Conservation (phyloP, 2,888 invertebrate genomes). For the Sicus ferrugineus region DNA sequence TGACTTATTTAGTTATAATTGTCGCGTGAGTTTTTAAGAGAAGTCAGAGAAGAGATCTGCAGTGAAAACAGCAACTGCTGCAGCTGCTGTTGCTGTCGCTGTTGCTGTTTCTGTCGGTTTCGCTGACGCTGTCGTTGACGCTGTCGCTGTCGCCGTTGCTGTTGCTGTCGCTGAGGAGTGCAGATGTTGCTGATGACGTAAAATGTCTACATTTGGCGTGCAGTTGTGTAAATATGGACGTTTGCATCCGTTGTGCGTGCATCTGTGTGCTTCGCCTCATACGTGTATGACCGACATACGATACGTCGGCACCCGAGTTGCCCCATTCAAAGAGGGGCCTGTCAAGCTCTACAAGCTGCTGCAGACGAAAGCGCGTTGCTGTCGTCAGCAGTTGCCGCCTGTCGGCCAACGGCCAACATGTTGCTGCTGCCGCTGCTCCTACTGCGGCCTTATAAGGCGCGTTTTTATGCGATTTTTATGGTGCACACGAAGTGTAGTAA, state of each 20-base stretch:
- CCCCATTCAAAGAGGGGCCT: slow-evolving; percentile 21
- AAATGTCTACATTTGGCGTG: neutral
- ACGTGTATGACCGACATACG: neutral
- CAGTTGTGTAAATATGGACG: neutral
- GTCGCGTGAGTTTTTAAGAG: no score
- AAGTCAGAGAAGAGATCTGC: no score
- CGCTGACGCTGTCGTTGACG: no score
- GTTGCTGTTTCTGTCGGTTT: no score
- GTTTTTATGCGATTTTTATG: slow-evolving; percentile 18
- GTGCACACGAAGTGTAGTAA: neutral
- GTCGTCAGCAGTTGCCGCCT: neutral
- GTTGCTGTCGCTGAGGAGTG: neutral
- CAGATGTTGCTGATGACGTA: slow-evolving; percentile 2
- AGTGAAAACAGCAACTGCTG: neutral
- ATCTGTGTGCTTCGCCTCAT: neutral
- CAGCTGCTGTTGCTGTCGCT: neutral
- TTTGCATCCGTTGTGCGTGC: neutral
- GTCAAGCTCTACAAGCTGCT: slow-evolving; percentile 9
- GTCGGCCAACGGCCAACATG: slow-evolving; percentile 14
- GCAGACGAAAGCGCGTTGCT: neutral
- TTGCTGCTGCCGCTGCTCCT: slow-evolving; percentile 21
- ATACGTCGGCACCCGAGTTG: neutral
- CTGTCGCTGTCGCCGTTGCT: no score
- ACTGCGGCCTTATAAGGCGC: slow-evolving; percentile 23
- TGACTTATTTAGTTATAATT: no score